Evolutionary conservation across 2,113 vertebrate genomes (phyloP).

Genomic region (Cheirogaleus medius): DNA sequence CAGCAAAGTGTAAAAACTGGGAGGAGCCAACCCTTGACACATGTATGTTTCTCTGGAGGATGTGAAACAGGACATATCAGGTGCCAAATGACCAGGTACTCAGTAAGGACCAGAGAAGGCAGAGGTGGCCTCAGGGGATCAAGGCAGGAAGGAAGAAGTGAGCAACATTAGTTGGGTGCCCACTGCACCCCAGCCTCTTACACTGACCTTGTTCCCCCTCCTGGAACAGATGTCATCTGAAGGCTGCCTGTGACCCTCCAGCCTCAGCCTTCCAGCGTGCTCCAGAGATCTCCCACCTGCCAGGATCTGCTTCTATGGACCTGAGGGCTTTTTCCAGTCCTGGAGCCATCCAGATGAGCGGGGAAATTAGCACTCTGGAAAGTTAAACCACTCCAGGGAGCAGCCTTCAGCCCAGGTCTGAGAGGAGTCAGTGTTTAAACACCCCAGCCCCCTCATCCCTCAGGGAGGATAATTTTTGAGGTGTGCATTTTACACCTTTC

Average conservation of each 20-base stretch:
- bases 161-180: too few relatives aligned
- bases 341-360: neutral
- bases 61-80: neutral
- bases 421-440: neutral
- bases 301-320: neutral
- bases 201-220: neutral
- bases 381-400: neutral
- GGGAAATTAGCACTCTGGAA: neutral
- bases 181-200: neutral
- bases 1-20: neutral
- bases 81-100: neutral
- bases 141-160: neutral
- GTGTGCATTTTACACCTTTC: neutral
- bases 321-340: neutral
- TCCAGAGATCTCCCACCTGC: neutral
- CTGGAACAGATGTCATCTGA: neutral
- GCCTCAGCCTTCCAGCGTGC: neutral
- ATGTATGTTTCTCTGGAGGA: neutral
- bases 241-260: accelerated
- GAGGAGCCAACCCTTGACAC: neutral
- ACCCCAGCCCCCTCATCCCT: neutral
- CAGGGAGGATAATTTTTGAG: neutral
- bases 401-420: neutral
- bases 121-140: neutral
- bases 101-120: neutral